These are phyloP conservation scores for Pterostichus niger DNA, from an alignment of 2,888 invertebrate genomes.

Conservation along the genomic window DNA sequence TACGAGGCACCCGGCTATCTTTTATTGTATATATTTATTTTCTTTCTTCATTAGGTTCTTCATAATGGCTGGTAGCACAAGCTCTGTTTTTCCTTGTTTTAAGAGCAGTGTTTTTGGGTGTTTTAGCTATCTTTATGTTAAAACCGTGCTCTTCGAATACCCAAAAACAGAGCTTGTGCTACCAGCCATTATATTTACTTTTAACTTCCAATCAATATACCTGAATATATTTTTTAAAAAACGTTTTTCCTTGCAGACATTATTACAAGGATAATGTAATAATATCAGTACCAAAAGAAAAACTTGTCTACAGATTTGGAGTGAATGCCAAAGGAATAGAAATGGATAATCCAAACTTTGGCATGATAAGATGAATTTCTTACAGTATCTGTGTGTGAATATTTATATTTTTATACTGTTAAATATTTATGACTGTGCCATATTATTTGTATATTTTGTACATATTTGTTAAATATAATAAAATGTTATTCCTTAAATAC, in stretches of 20 bases:
- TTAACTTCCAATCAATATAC: no score
- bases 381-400: neutral
- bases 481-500: neutral
- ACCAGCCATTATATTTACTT: no score
- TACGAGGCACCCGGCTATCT: no score
- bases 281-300: constrained; percentile 45
- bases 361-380: constrained; percentile 5
- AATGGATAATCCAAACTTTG: constrained; percentile 21
- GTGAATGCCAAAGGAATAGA: constrained; percentile 36
- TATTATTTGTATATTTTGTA: constrained; percentile 39
- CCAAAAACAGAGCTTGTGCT: no score
- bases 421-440: constrained; percentile 35
- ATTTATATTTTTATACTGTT: constrained; percentile 53
- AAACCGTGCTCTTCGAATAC: no score
- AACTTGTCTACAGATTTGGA: constrained; percentile 37
- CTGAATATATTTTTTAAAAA: neutral
- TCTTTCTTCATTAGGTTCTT: no score
- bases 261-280: constrained; percentile 38
- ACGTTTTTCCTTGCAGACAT: constrained; percentile 12
- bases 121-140: no score
- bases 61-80: no score
- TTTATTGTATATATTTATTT: no score
- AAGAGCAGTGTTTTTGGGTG: no score
- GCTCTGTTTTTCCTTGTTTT: no score
- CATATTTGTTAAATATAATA: constrained; percentile 24